Percentiles rank a stretch among this genome's conserved stretches.
Conservation (phyloP, 1,140 invertebrate genomes). For the Cataglyphis hispanica region DNA sequence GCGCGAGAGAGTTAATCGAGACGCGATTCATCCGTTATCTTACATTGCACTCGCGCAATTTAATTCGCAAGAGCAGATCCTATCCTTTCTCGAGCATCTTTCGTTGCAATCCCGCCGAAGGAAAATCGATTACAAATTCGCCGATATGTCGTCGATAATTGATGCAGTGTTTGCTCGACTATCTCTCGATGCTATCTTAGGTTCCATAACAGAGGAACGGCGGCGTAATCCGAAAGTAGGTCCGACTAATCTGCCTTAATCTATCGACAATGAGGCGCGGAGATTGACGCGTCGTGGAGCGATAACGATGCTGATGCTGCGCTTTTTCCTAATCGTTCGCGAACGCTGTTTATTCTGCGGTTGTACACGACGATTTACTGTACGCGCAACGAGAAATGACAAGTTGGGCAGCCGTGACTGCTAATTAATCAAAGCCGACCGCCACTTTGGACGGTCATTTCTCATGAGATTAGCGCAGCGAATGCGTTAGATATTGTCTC, state of each 20-base stretch:
- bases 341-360: conserved; percentile 38
- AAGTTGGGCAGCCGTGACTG: conserved; percentile 36
- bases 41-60: conserved; percentile 14
- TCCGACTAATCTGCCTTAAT: conserved; percentile 59
- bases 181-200: conserved; percentile 12
- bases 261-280: conserved; percentile 61
- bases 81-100: conserved; percentile 21
- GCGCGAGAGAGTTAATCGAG: conserved; percentile 16
- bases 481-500: conserved; percentile 2
- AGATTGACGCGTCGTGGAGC: conserved; percentile 53
- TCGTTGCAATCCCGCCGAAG: conserved; percentile 31
- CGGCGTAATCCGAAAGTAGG: conserved; percentile 61
- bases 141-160: conserved; percentile 58
- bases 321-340: conserved; percentile 46
- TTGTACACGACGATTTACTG: conserved; percentile 46
- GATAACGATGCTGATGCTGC: conserved; percentile 62
- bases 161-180: conserved; percentile 35
- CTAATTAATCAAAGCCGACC: conserved; percentile 57
- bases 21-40: conserved; percentile 25
- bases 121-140: conserved; percentile 59
- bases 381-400: conserved; percentile 53
- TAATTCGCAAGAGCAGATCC: conserved; percentile 14
- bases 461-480: conserved; percentile 47
- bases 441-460: conserved; percentile 30
- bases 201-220: conserved; percentile 45